Evolutionary conservation across 1,140 invertebrate genomes (phyloP), one percentile per base, ranked within the genome.

Genomic region (Centruroides vittatus): DNA sequence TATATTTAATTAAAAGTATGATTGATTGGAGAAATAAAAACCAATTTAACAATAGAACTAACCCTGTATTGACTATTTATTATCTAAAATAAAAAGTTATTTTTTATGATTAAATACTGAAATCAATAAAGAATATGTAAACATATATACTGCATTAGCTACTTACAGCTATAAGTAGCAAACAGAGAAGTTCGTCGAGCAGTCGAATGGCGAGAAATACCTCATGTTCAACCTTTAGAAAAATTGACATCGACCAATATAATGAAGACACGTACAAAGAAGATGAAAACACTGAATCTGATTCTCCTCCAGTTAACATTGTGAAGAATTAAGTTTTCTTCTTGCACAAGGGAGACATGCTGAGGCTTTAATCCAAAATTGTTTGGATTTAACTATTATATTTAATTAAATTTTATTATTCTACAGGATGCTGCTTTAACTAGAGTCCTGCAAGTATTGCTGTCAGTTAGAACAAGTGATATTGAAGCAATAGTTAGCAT

Each of bases 191-290:
- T 6, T 23, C 23, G 23, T 23, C 23, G 8, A 41, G 8, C 41
- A 3, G 8, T 41, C 41, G 41, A 53, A 93, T 93, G 90, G 84
- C 90, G 9, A 95, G 94, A 75, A 94, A 95, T 74, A 93, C 90
- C 4, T 85, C 82, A 35, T 92, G 85, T 74, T 88, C 85, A 55
- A 88, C 88, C 35, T 98, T 98, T 74, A 81, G 94, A 64, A 96
- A 95, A 80, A 93, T 98, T 63, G 92, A 98, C 77, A 88, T 98
- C 56, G 94, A 98, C 76, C 89, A 95, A 70, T 97, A 90, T 74
- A 92, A 90, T 72, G 93, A 97, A 78, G 93, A 97, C 73, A 89
- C 90, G 74, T 97, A 91, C 71, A 86, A 86, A 76, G 92, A 95
- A 72, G 86, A 88, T 62, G 86, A 89, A 65, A 81, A 84, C 67